Conservation (phyloP, 1,140 invertebrate species). For the Microplitis mediator region DNA sequence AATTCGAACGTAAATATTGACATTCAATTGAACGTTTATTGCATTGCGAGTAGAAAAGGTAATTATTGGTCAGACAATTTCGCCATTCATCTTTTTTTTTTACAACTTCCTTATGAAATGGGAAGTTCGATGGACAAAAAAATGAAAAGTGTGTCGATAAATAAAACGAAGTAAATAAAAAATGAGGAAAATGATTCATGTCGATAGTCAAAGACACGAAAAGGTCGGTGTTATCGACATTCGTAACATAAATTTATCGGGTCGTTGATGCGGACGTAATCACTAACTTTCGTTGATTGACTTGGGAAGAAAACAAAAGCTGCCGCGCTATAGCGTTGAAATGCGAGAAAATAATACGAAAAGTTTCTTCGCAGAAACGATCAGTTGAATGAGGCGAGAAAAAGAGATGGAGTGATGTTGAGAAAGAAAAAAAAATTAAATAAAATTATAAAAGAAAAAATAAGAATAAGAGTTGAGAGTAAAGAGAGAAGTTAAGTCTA, state of each 20-base stretch:
- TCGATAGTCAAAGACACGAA: not conserved
- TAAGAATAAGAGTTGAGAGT: not conserved
- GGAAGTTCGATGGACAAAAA: too few species aligned
- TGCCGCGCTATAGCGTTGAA: not conserved
- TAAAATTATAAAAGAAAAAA: not conserved
- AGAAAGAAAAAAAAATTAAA: not conserved
- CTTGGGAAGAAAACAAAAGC: constrained; percentile 30
- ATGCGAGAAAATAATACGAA: constrained; percentile 18
- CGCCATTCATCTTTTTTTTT: too few species aligned
- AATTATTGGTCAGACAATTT: too few species aligned
- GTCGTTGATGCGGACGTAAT: constrained; percentile 31
- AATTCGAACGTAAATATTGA: too few species aligned
- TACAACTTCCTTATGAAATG: too few species aligned
- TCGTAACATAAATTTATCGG: constrained; percentile 25
- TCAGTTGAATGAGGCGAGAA: not conserved
- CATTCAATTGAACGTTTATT: too few species aligned
- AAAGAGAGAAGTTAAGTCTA: not conserved
- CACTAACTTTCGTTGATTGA: constrained; percentile 42
- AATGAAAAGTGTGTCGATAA: not conserved
- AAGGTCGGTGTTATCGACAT: not conserved
- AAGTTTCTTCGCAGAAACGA: constrained; percentile 14
- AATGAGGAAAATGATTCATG: not conserved
- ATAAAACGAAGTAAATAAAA: not conserved
- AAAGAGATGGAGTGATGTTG: not conserved
- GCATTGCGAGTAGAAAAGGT: too few species aligned